Conservation (phyloP, 2,113 vertebrate species). For the Melanocharis versteri region DNA sequence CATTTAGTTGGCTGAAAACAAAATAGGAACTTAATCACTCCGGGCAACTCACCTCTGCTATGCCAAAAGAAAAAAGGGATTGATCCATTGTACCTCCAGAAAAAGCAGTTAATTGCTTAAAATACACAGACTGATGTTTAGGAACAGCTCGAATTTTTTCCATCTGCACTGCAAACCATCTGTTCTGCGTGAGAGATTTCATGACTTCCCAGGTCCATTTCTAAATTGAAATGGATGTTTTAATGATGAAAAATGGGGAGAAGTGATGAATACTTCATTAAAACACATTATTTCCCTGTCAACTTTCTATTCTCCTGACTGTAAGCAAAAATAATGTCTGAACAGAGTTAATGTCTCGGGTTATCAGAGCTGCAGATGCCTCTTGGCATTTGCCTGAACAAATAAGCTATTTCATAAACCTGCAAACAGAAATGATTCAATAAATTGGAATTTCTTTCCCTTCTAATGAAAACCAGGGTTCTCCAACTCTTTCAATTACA, state of each 20-base stretch:
- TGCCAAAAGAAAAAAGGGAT: not conserved
- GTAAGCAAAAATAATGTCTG: conserved; percentile 39
- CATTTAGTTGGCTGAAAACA: not conserved
- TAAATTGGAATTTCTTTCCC: conserved; percentile 12
- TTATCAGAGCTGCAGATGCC: conserved; percentile 23
- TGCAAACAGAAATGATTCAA: not conserved
- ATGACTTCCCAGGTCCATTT: conserved; percentile 59
- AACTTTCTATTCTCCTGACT: conserved; percentile 23
- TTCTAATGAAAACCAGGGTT: conserved; percentile 17
- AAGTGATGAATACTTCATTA: conserved; percentile 55
- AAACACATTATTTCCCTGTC: conserved; percentile 53
- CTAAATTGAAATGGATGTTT: conserved; percentile 57
- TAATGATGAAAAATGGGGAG: conserved; percentile 54
- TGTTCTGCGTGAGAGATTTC: conserved; percentile 57
- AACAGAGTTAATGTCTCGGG: not conserved
- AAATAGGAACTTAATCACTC: not conserved
- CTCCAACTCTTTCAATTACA: not conserved
- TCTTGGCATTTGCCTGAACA: conserved; percentile 12
- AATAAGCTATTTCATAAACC: conserved; percentile 30
- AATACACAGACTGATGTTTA: conserved; percentile 19
- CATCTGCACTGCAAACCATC: conserved; percentile 55
- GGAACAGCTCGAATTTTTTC: conserved; percentile 33
- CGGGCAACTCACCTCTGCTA: not conserved
- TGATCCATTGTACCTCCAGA: not conserved
- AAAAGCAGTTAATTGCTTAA: conserved; percentile 43